Evolutionary conservation across 2,797 vertebrate species (phyloP).

Genomic region (Cynodonichthys magdalenae): DNA sequence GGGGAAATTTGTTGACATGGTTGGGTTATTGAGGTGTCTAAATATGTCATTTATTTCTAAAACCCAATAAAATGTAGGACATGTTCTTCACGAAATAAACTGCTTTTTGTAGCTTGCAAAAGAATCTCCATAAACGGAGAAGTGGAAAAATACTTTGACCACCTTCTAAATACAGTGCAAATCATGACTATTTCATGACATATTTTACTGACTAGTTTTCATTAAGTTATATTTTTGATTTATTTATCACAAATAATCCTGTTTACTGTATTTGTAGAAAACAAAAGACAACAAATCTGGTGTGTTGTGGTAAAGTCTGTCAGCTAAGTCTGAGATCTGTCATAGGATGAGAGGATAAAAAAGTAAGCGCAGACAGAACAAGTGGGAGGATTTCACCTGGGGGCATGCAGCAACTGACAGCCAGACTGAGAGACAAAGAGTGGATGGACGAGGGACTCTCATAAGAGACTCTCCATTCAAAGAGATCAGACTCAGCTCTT

Average conservation of each 20-base stretch:
- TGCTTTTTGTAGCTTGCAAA: too few relatives aligned
- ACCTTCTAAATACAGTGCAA: too few relatives aligned
- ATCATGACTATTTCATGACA: too few relatives aligned
- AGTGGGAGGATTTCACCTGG: slow-evolving; percentile 63
- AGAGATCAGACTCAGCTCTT: slow-evolving; percentile 55
- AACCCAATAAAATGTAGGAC: too few relatives aligned
- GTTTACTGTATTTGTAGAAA: not conserved
- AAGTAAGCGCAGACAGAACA: slow-evolving; percentile 50
- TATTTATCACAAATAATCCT: not conserved
- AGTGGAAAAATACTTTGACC: too few relatives aligned
- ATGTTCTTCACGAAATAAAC: too few relatives aligned
- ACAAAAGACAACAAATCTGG: not conserved
- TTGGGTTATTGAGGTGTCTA: too few relatives aligned
- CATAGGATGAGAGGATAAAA: slow-evolving; percentile 25
- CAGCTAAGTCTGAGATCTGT: slow-evolving; percentile 31
- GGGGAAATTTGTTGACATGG: too few relatives aligned
- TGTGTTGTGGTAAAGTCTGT: slow-evolving; percentile 20
- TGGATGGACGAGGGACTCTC: slow-evolving; percentile 67
- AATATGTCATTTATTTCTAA: too few relatives aligned
- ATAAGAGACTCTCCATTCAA: slow-evolving; percentile 53
- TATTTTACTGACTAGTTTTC: too few relatives aligned
- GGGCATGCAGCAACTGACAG: slow-evolving; percentile 52
- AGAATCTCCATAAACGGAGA: too few relatives aligned
- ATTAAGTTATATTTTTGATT: too few relatives aligned
- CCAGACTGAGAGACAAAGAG: slow-evolving; percentile 64